Conservation (phyloP, 1,140 invertebrate genomes). For the Planococcus citri region DNA sequence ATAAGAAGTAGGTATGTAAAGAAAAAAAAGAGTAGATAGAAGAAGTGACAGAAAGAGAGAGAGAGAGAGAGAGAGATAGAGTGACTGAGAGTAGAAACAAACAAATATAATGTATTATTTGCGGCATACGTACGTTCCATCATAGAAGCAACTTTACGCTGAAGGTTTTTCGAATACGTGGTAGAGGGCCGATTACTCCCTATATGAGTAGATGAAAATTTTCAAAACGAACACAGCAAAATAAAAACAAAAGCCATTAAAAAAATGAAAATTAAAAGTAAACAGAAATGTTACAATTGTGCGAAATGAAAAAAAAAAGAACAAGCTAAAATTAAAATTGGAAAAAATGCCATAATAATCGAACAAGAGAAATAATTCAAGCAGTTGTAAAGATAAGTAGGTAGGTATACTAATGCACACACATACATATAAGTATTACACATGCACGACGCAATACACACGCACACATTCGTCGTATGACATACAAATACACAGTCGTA, state of each 20-base stretch:
- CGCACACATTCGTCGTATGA: too few relatives aligned
- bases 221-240: constrained; percentile 12
- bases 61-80: background rate
- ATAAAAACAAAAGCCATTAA: constrained; percentile 22
- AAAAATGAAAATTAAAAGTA: constrained; percentile 21
- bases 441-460: too few relatives aligned
- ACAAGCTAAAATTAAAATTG: background rate
- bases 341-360: background rate
- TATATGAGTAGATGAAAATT: constrained; percentile 19
- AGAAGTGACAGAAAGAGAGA: background rate
- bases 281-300: background rate
- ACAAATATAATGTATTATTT: constrained; percentile 4
- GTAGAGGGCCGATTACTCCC: constrained; percentile 30
- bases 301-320: constrained; percentile 13
- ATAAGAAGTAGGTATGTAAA: background rate
- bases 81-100: background rate
- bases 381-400: too few relatives aligned
- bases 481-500: too few relatives aligned
- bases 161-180: constrained; percentile 41
- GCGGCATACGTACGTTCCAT: constrained; percentile 40
- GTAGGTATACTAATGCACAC: too few relatives aligned
- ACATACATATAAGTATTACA: too few relatives aligned
- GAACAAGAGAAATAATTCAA: too few relatives aligned
- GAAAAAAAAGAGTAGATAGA: background rate
- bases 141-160: constrained; percentile 39